These are phyloP conservation scores for Microplitis demolitor DNA, from an alignment of 1,140 invertebrate species.

Conservation along the genomic window DNA sequence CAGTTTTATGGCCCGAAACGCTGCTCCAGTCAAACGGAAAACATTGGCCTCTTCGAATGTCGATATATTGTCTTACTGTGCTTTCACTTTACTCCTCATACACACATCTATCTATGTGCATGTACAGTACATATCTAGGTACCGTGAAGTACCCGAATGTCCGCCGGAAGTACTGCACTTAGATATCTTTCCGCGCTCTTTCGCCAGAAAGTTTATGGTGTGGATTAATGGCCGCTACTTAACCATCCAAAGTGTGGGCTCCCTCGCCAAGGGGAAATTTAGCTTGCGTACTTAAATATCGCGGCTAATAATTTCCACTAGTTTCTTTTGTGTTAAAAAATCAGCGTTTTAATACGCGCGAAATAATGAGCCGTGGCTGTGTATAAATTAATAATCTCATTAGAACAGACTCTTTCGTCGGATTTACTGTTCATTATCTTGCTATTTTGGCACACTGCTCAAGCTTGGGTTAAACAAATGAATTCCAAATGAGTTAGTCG, in stretches of 20 bases:
- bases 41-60: conserved; percentile 32
- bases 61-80: conserved; percentile 2
- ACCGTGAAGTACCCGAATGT: neutral
- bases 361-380: too few species aligned
- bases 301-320: conserved; percentile 1
- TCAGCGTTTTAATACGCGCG: too few species aligned
- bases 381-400: too few species aligned
- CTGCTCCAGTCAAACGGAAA: conserved; percentile 36
- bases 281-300: neutral
- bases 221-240: conserved; percentile 19
- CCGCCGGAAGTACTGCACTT: neutral
- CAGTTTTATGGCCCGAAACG: conserved; percentile 40
- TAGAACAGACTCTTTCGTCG: too few species aligned
- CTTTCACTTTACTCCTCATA: conserved; percentile 8
- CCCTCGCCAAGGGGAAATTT: neutral
- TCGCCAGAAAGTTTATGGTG: conserved; percentile 15
- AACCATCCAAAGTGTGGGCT: neutral
- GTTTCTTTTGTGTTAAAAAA: too few species aligned
- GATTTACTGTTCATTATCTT: too few species aligned
- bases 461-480: too few species aligned
- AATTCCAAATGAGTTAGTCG: too few species aligned
- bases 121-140: neutral
- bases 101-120: neutral
- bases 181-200: neutral
- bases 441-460: too few species aligned